These are phyloP conservation scores for Lamellibrachia luymesi DNA, from an alignment of 1,140 invertebrate genomes.

Conservation along the genomic window DNA sequence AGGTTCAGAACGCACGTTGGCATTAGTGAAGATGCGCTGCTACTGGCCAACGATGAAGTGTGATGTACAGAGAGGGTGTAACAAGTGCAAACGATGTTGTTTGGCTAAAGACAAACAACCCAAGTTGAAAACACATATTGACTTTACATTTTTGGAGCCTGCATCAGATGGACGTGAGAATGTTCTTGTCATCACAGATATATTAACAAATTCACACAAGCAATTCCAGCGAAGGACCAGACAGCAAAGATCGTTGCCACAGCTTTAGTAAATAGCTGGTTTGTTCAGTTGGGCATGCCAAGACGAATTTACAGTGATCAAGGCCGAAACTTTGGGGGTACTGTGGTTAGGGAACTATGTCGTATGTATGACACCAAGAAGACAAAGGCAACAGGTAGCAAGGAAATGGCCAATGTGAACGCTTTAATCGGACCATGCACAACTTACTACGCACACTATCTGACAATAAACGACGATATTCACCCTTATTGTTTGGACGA, in stretches of 20 bases:
- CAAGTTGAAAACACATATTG: slow-evolving; percentile 24
- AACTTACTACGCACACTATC: slow-evolving; percentile 7
- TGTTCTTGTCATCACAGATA: slow-evolving; percentile 36
- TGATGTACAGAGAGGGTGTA: slow-evolving; percentile 26
- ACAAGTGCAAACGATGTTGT: slow-evolving; percentile 21
- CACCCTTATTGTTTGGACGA: slow-evolving; percentile 17
- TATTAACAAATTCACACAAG: slow-evolving; percentile 31
- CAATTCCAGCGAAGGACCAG: slow-evolving; percentile 27
- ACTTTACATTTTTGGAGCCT: slow-evolving; percentile 29
- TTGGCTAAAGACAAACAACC: slow-evolving; percentile 25
- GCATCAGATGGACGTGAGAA: slow-evolving; percentile 28
- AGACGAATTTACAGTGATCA: slow-evolving; percentile 6
- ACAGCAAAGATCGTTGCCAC: slow-evolving; percentile 29
- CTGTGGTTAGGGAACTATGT: neutral
- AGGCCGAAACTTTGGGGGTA: neutral
- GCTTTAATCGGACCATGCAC: slow-evolving; percentile 8
- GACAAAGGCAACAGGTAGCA: neutral
- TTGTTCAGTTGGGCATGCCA: neutral
- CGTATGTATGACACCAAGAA: slow-evolving; percentile 2
- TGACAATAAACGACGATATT: slow-evolving; percentile 11
- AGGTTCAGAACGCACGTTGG: slow-evolving; percentile 26
- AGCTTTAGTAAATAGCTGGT: slow-evolving; percentile 29
- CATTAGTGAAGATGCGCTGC: slow-evolving; percentile 21
- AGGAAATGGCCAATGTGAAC: neutral
- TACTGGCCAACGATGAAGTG: slow-evolving; percentile 28